Evolutionary conservation across 2,888 invertebrate genomes (phyloP), one percentile per base, ranked within the genome.

Genomic region (Nemoura dubitans): DNA sequence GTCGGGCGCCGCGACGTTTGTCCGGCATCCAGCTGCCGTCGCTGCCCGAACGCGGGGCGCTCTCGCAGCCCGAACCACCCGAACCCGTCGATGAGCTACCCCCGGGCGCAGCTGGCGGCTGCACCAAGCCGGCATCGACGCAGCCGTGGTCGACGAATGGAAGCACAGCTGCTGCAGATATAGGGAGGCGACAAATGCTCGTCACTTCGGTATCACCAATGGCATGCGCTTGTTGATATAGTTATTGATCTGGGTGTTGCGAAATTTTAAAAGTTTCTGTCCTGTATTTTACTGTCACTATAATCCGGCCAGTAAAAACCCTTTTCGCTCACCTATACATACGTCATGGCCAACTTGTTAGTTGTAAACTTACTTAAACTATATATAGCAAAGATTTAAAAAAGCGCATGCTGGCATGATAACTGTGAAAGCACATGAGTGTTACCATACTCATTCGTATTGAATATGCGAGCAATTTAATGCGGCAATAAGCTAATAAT

Each of bases 1-100:
- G 76, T 29, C 76, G 86, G 84, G 26, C 84, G 87, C 14, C 89
- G 84, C 43, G 87, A 83, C 27, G 80, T 42, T 80, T 85, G 84
- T 16, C 43, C 83, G 87, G 89, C 36, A 91, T 92, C 91, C 92
- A 92, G 89, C 92, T 92, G 81, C 91, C 91, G 7, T 93, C 92
- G 0, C 92, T 92, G 14, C 91, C 92, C 0, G 93, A 92, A 83
- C 92, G 81, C 21, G 14, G 59, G 90, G 6, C 92, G 91, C 16
- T 92, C 26, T 76, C 86, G 42, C 36, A 36, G 42, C 84, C 85
- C 28, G 77, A 76, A 29, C 81, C 77, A 14, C 83, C 83, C 82
- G 86, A 86, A 59, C 36, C 86, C 42, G 27, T 30, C 80, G 26
- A n/a, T n/a, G n/a, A 82, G 82, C 82, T 29, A 7, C 43, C 42